phyloP scores from a whole-genome alignment of 2,797 vertebrate genomes.

The Lacerta agilis region DNA sequence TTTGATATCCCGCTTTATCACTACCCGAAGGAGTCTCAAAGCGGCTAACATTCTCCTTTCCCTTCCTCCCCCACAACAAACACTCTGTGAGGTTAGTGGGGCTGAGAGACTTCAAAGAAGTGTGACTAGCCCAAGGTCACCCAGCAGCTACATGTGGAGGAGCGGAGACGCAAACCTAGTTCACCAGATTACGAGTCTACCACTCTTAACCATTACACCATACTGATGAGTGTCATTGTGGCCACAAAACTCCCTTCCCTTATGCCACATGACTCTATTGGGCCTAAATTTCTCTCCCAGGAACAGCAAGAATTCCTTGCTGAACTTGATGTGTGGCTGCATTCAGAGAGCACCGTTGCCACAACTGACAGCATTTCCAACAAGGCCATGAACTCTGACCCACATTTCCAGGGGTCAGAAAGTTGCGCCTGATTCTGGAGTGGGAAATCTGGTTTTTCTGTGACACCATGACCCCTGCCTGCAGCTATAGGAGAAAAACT shows the following conservation, averaged over 20 bases:
- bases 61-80: too few species aligned
- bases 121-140: too few species aligned
- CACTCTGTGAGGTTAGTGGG: too few species aligned
- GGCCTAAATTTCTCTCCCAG: not conserved
- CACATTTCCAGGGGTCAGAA: conserved; percentile 11
- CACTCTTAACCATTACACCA: too few species aligned
- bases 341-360: not conserved
- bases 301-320: not conserved
- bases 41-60: too few species aligned
- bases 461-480: not conserved
- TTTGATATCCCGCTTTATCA: too few species aligned
- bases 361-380: not conserved
- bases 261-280: not conserved
- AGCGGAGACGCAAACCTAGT: too few species aligned
- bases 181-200: too few species aligned
- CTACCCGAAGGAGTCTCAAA: too few species aligned
- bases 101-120: too few species aligned
- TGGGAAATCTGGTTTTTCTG: conserved; percentile 19
- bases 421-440: not conserved
- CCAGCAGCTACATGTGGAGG: too few species aligned
- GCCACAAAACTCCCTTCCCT: not conserved
- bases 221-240: not conserved
- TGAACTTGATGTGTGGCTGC: not conserved
- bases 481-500: not conserved
- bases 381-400: conserved; percentile 3